Base-by-base conservation (phyloP, 2,797 vertebrate genomes). In the Sciaenops ocellatus region DNA sequence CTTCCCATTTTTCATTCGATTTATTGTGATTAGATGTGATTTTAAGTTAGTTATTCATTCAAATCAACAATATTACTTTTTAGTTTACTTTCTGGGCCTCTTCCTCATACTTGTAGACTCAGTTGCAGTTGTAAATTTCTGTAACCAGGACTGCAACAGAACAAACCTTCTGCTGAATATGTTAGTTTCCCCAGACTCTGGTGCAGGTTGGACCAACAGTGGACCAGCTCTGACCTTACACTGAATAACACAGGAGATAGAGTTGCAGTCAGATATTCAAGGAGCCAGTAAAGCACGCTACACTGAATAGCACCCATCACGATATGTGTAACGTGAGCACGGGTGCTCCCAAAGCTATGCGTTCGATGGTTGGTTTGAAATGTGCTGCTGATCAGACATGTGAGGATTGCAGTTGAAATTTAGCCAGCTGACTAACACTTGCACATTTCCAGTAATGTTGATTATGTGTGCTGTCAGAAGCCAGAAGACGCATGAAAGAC, bases 241-340 rank as follows among this genome's bases (percentile, higher is more conserved):
- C 85, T 66, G 69, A 90, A 90, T 87, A 78, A 78, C 89, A 72
- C 64, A 6, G 64, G 41, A 79, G 91, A 89, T 93, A 73, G 70
- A 68, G 83, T 93, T 93, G 75, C 93, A 83, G 68, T 47, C 69
- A 71, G 84, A 85, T 85, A 90, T 87, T 89, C 82, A 85, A 62
- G 73, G 72, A 88, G 82, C 76, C 76, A 7, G 69, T 63, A 20
- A 85, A 84, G 77, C 82, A 88, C 15, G 66, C 75, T 34, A 52
- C 78, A 30, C 57, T n/a, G 67, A 86, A 30, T 81, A 20, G 60
- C 15, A 1, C n/a, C 1, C 26, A 6, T 78, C 76, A 66, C 34
- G 34, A 51, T n/a, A 34, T 63, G 62, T 87, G 93, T 89, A 94
- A 93, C 6, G 59, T 82, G 93, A 94, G 90, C 42, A 17, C 4